Base-by-base conservation (phyloP, 2,113 vertebrate species). In the Lepus americanus region DNA sequence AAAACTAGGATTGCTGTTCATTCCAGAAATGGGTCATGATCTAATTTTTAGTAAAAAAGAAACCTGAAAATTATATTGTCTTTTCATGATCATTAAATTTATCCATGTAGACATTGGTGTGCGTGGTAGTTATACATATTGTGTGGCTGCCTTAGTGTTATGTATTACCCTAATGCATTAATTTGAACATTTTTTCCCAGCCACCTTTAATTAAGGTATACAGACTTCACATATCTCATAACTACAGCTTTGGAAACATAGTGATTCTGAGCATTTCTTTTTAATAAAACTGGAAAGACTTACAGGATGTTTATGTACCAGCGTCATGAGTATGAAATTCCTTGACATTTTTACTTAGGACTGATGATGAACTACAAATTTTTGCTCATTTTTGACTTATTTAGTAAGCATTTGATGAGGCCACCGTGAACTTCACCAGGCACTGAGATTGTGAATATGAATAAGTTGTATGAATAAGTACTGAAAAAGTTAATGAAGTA, bases 51-150 rank as follows among this genome's bases (percentile, higher is more conserved):
- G 25, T 77, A 69, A 87, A 59, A 72, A 76, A 22, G 44, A 22
- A 12, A 22, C 20, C 67, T 79, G 10, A 25, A 83, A 49, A 20
- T 77, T 66, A 22, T 74, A 23, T 27, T 92, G 5, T 59, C 33
- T 89, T 64, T 36, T 66, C n/a, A 53, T 81, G 10, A n/a, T 85
- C 25, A 82, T 69, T 93, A 9, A 80, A 69, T 89, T 92, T 64
- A 77, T 64, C 9, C n/a, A 87, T 70, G 22, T 66, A 74, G 70
- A 66, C 9, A 55, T 2, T 70, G 1, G 16, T 80, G 9, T 76
- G 36, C 29, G 20, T 74, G 31, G 27, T 83, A 85, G 44, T 92
- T 87, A 77, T 36, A 31, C 20, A 55, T 0, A 67, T 0, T 0
- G 20, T 23, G 79, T 93, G 6, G 6, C 10, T 80, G 72, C 55